A percentile compares a stretch with the other conserved stretches of the same genome.
Evolutionary conservation across 2,888 invertebrate species (phyloP).

Genomic region (Plebejus anna): DNA sequence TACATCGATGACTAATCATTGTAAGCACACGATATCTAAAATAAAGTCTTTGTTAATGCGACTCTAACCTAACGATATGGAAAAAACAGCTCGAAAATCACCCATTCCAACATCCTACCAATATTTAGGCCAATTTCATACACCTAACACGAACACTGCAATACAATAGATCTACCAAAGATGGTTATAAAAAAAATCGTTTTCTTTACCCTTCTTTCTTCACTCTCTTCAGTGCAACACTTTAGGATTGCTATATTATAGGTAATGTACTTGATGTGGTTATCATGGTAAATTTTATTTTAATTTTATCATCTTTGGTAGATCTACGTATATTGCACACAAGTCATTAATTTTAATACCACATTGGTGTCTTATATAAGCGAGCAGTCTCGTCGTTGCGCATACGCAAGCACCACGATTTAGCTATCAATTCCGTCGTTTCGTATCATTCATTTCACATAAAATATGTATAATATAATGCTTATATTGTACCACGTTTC

Average conservation of each 20-base stretch:
- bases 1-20: slow-evolving; percentile 43
- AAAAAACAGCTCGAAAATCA: slow-evolving; percentile 35
- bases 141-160: slow-evolving; percentile 24
- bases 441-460: slow-evolving; percentile 2
- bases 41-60: slow-evolving; percentile 39
- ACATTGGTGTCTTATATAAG: slow-evolving; percentile 35
- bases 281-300: neutral
- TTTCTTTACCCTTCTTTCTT: too few species aligned
- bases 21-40: slow-evolving; percentile 38
- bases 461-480: slow-evolving; percentile 1
- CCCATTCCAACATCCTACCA: slow-evolving; percentile 27
- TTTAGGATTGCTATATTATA: too few species aligned
- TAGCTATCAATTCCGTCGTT: slow-evolving; percentile 38
- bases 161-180: slow-evolving; percentile 27
- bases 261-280: too few species aligned
- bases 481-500: slow-evolving; percentile 10
- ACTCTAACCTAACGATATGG: slow-evolving; percentile 34
- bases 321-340: slow-evolving; percentile 11
- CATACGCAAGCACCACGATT: slow-evolving; percentile 36
- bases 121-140: slow-evolving; percentile 33
- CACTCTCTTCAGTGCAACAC: too few species aligned
- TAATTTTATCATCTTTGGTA: neutral
- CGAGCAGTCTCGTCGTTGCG: slow-evolving; percentile 38
- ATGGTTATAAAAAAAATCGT: neutral
- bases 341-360: slow-evolving; percentile 35